Evolutionary conservation across 2,113 vertebrate species (phyloP).

Genomic region (Tragelaphus scriptus): DNA sequence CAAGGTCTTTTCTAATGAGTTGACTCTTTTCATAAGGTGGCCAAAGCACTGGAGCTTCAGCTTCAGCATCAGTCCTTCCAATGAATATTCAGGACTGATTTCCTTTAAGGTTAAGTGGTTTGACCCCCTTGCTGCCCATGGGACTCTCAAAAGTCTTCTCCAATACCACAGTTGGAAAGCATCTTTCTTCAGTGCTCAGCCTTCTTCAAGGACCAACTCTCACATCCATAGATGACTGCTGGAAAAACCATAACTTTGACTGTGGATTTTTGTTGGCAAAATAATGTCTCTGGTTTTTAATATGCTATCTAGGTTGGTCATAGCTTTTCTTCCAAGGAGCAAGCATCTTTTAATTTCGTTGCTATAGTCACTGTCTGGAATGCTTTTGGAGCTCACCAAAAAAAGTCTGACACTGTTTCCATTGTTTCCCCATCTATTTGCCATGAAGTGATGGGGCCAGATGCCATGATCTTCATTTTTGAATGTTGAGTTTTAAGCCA

Average conservation of each 20-base stretch:
- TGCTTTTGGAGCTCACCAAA: background rate
- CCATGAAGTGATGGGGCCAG: background rate
- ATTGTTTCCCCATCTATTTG: background rate
- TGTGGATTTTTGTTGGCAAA: background rate
- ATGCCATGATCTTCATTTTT: background rate
- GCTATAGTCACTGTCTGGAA: background rate
- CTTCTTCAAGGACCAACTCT: background rate
- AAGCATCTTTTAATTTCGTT: background rate
- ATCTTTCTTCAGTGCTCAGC: background rate
- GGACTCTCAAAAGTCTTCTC: background rate
- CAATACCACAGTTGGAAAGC: background rate
- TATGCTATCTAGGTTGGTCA: background rate
- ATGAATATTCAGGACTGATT: background rate
- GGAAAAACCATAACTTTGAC: background rate
- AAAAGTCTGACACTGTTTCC: background rate
- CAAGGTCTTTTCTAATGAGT: background rate
- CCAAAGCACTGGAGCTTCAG: background rate
- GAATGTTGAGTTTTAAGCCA: background rate
- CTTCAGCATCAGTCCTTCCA: background rate
- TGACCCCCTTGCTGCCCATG: background rate
- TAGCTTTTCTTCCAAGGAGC: background rate
- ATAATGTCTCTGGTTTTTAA: background rate
- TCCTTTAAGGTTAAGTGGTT: background rate
- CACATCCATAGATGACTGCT: background rate
- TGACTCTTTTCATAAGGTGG: background rate